Base-by-base conservation (phyloP, 2,113 vertebrate genomes). In the Peromyscus leucopus region DNA sequence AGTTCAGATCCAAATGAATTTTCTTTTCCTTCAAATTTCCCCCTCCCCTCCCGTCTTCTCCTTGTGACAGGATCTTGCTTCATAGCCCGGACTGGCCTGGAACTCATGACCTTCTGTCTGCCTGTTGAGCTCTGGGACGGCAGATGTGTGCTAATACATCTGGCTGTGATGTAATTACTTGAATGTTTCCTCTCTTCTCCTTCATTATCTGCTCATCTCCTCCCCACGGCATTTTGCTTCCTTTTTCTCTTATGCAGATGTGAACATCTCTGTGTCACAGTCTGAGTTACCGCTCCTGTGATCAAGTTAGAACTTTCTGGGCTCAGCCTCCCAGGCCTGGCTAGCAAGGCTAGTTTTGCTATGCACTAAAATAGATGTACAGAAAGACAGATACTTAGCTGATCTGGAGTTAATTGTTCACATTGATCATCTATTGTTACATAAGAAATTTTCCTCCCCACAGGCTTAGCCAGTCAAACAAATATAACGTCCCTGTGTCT, bases 151-250 rank as follows among this genome's bases (percentile, higher is more conserved):
- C 59, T 85, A 42, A 10, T 9, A 42, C 82, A 84, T 26, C 83
- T 85, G 83, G 17, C 46, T 72, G 15, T 71, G 59, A 88, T 16
- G 33, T 55, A 86, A 65, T 63, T 48, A 5, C 19, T 59, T 79
- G 83, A 79, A 61, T 46, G 57, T 11, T 94, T 79, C 28, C 51
- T 87, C 91, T 42, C 22, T 90, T 85, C 82, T 95, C 80, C 75
- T 94, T 48, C n/a, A 7, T 88, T 90, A 78, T 83, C 80, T 96
- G 88, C n/a, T 85, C 83, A 39, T 39, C 61, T 83, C 39, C 59
- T 92, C 48, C 55, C 24, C 51, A n/a, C 78, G 92, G 75, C 89
- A 76, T 28, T 83, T 22, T 48, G 26, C 51, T 93, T 93, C 72
- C 15, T 74, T 67, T 89, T 76, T 46, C 71, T 46, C 48, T 95